Evolutionary conservation across 2,888 invertebrate genomes (phyloP).

Genomic region (Parascotia fuliginaria): DNA sequence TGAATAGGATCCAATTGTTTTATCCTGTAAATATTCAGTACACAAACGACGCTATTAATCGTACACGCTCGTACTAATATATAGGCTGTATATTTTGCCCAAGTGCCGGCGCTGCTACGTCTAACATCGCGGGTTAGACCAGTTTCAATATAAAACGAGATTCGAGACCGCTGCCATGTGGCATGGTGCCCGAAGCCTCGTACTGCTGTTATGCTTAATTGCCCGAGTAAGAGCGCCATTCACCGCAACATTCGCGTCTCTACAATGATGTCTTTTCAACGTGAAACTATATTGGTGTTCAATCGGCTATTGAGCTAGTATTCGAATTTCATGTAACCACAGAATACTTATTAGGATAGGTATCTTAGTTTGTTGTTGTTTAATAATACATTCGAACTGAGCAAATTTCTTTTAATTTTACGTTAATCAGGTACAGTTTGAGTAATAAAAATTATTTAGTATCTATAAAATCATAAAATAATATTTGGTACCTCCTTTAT

Average conservation of each 20-base stretch:
- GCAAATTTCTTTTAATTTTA: too few relatives aligned
- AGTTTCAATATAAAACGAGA: slow-evolving; percentile 58
- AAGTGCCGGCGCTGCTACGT: slow-evolving; percentile 28
- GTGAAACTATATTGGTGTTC: slow-evolving; percentile 47
- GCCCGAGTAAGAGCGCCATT: slow-evolving; percentile 58
- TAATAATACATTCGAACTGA: too few relatives aligned
- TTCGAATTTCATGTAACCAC: slow-evolving; percentile 5
- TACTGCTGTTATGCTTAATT: slow-evolving; percentile 67
- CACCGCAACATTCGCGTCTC: slow-evolving; percentile 63
- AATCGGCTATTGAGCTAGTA: slow-evolving; percentile 32
- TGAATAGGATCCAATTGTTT: neutral
- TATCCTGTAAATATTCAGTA: neutral
- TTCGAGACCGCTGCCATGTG: slow-evolving; percentile 64
- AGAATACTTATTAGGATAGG: too few relatives aligned
- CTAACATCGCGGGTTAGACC: slow-evolving; percentile 47
- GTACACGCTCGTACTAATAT: slow-evolving; percentile 16
- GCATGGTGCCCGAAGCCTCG: slow-evolving; percentile 67
- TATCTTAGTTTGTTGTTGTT: too few relatives aligned
- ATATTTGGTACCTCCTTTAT: too few relatives aligned
- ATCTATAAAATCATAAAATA: too few relatives aligned
- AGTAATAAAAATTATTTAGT: too few relatives aligned
- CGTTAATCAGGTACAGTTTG: too few relatives aligned
- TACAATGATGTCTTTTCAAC: slow-evolving; percentile 52
- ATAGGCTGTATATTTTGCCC: slow-evolving; percentile 23
- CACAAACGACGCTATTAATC: slow-evolving; percentile 14